Evolutionary conservation across 1,140 invertebrate genomes (phyloP), one percentile per base, ranked within the genome.

Genomic region (Drosophila ambigua): DNA sequence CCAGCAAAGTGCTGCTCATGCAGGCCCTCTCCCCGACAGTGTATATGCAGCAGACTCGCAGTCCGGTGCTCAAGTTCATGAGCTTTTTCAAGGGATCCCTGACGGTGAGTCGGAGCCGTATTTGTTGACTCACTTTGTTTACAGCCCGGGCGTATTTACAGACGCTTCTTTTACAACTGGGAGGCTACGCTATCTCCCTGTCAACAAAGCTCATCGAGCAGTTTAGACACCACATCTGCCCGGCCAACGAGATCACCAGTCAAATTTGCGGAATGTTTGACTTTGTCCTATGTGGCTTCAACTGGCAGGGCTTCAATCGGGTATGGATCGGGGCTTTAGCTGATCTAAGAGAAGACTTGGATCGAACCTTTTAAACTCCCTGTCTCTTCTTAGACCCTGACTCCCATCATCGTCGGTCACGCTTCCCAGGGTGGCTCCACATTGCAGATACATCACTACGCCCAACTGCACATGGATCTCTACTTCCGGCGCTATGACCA

Each of bases 1-100:
- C 94, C 63, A 79, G 93, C 9, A 94, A 95, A 80, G 77, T 95
- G 8, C 85, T 69, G 11, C 90, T 90, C 45, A 93, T 93, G 93
- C 93, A 95, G 60, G 94, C 94, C 24, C 91, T 96, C 31, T 95
- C 94, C 13, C 95, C 95, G 4, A 90, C 92, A 0, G 92, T 92
- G 0, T 93, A 75, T 11, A 4, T 79, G 61, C 0, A 50, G 8
- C n/a, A 44, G 13, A 26, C 49, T 2, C 16, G 45, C 13, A 83
- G 79, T 62, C 75, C 79, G 0, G 64, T 78, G 6, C 61, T 82
- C 0, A 15, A 49, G 4, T 83, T 65, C 11, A 9, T 82, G 16
- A 7, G 49, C 2, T 5, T 59, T 0, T 79, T 82, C 13, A 63
- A 13, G 6, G 64, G 79, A 4, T 28, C 51, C 26, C 46, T 63